Conservation (phyloP, 2,888 invertebrate genomes). For the Macrosiphum euphorbiae region DNA sequence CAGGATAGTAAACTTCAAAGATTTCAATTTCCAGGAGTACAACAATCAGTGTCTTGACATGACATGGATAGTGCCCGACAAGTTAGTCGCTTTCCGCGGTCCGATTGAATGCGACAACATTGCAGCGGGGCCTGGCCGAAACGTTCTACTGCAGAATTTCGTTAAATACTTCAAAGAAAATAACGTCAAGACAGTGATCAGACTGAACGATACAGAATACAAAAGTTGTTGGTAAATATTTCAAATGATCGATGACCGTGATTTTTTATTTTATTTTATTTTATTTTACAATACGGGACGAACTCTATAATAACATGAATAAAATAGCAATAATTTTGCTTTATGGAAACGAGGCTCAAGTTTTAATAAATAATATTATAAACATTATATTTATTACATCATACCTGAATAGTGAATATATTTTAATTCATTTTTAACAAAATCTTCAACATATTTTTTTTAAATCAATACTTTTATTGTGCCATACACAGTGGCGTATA, state of each 20-base stretch:
- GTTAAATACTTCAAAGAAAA: neutral
- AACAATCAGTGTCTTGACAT: neutral
- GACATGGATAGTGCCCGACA: constrained; percentile 8
- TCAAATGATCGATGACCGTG: neutral
- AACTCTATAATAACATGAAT: too few species aligned
- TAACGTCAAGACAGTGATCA: constrained; percentile 11
- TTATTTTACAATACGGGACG: too few species aligned
- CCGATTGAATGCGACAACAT: neutral
- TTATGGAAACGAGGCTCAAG: too few species aligned
- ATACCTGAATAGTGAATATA: neutral
- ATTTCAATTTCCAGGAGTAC: neutral
- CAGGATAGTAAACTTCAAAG: neutral
- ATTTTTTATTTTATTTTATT: too few species aligned
- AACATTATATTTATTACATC: neutral
- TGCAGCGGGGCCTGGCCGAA: neutral
- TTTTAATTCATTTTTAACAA: neutral
- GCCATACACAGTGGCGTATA: too few species aligned
- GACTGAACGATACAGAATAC: neutral
- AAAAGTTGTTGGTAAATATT: neutral
- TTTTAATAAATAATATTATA: neutral
- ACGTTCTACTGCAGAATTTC: neutral
- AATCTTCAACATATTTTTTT: neutral
- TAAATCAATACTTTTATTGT: neutral
- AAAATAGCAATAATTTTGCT: too few species aligned
- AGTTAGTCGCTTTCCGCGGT: constrained; percentile 24